Base-by-base conservation (phyloP, 2,113 vertebrate genomes). In the Lycocorax pyrrhopterus region DNA sequence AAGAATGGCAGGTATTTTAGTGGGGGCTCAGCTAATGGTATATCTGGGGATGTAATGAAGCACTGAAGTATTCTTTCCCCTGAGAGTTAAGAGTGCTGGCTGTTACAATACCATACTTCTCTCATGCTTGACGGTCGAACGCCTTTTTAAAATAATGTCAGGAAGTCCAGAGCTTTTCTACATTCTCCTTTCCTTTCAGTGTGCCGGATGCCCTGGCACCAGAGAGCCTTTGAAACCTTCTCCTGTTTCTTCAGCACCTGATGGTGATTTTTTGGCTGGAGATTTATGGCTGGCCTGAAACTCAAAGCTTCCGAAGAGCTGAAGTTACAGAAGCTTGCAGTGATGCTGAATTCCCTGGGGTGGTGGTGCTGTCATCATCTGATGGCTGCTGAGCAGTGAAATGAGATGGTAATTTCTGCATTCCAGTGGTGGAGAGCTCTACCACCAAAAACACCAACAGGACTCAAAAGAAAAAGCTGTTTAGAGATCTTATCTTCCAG, bases 171-270 rank as follows among this genome's bases (percentile, higher is more conserved):
- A 46, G 84, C 51, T 92, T 94, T 97, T 71, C 91, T 35, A 3
- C 25, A 11, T 75, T 23, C 67, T 73, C 55, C 55, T 91, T 81
- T 60, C 79, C 73, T 81, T 87, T 62, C 76, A 46, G 69, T 17
- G 13, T 79, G 62, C 95, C 19, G 16, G 87, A 90, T 95, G 90
- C 44, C 64, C 72, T 73, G 47, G 63, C 52, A 94, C 43, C 53
- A 80, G 30, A 64, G 52, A 43, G 52, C 29, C 85, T 96, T 95
- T 96, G 95, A 97, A 96, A 92, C 37, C 74, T 89, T 92, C 92
- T 96, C 76, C 37, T 59, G 16, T 96, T 96, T 96, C 89, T 90
- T 63, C 82, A 80, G 17, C 84, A 90, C 93, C 89, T 94, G 79
- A 91, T 69, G 90, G 29, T 33, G 68, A 94, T 90, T 87, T 75